phyloP scores from a whole-genome alignment of 2,113 vertebrate species.

The Baryphthengus martii region DNA sequence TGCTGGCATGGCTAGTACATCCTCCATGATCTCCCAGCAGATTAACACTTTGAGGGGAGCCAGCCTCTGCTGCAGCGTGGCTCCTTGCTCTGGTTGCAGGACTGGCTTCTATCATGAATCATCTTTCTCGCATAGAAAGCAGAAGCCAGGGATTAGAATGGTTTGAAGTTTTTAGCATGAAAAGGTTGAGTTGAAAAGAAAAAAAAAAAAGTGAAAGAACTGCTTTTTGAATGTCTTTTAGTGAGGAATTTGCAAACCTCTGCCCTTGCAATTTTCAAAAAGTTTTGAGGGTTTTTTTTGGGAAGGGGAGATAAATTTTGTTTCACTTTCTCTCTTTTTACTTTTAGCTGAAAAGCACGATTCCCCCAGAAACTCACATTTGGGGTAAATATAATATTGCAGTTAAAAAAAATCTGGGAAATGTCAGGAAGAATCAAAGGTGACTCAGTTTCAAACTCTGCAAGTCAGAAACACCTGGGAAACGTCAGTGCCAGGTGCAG shows the following conservation, averaged over 20 bases:
- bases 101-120: conserved; percentile 14
- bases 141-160: conserved; percentile 8
- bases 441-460: conserved; percentile 9
- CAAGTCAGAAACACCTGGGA: conserved; percentile 38
- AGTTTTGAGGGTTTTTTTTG: not conserved
- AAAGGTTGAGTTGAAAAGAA: not conserved
- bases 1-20: not conserved
- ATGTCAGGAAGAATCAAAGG: conserved; percentile 27
- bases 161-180: conserved; percentile 44
- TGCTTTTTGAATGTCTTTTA: not conserved
- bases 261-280: not conserved
- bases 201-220: conserved; percentile 20
- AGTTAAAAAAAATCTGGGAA: conserved; percentile 16
- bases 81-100: not conserved
- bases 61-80: not conserved
- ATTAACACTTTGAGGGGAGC: not conserved
- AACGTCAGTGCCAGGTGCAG: not conserved
- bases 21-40: accelerated
- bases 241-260: not conserved
- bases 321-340: not conserved
- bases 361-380: not conserved
- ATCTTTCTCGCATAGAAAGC: conserved; percentile 9
- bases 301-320: not conserved
- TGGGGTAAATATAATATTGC: not conserved
- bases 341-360: not conserved